These are phyloP conservation scores for Sphyrna mokarran DNA, from an alignment of 2,113 vertebrate species.

Conservation along the genomic window DNA sequence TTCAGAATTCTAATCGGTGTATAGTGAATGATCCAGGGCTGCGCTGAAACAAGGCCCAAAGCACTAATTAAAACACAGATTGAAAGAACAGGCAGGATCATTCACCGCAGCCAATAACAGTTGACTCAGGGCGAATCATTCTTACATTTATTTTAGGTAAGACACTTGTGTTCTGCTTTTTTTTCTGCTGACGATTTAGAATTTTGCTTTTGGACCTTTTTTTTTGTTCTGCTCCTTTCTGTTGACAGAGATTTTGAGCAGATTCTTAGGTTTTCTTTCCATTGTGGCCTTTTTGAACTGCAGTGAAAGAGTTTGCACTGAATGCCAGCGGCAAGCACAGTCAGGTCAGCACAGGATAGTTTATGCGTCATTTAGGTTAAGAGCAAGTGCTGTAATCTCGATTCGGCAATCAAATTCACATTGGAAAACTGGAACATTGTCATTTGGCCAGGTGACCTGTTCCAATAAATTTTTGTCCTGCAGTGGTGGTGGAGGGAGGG, in stretches of 20 bases:
- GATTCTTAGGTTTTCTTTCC: not conserved
- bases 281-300: not conserved
- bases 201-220: not conserved
- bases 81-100: not conserved
- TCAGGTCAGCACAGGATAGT: not conserved
- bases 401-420: not conserved
- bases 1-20: not conserved
- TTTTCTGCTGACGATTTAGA: conserved; percentile 20
- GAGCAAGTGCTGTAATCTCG: not conserved
- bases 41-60: not conserved
- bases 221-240: not conserved
- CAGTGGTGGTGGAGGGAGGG: too few species aligned
- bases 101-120: not conserved
- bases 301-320: not conserved
- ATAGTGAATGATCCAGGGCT: not conserved
- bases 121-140: conserved; percentile 17
- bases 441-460: not conserved
- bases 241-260: not conserved
- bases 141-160: conserved; percentile 27
- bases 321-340: not conserved
- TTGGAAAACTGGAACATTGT: not conserved
- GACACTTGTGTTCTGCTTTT: conserved; percentile 29
- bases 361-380: not conserved
- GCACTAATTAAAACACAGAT: not conserved
- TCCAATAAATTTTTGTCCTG: not conserved